Evolutionary conservation across 2,797 vertebrate genomes (phyloP), one percentile per base, ranked within the genome.

Genomic region (Salarias fasciatus): DNA sequence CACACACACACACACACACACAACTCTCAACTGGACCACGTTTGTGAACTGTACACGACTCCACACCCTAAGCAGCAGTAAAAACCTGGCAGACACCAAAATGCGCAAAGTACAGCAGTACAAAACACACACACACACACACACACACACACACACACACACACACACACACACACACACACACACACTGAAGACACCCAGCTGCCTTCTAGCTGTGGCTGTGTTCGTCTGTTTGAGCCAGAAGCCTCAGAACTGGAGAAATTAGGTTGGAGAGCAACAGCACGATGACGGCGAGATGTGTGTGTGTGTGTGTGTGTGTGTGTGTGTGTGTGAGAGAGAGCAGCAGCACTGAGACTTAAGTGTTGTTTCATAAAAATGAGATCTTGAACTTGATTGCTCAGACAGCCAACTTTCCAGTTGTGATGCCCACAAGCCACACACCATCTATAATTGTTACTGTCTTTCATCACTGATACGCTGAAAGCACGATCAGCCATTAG

Each of bases 1-100:
- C 38, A 73, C 75, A 66, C 71, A 72, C 75, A 66, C 71, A 72
- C 62, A 47, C 68, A 65, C 49, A 53, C 61, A 76, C 63, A 79
- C 74, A 57, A 69, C 54, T 41, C 55, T 66, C 52, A 53, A 40
- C 29, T 81, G 71, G 80, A 74, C 55, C 45, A 56, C 3, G 28
- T 79, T 77, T 24, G 8, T 81, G 72, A 87, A 87, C 82, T 80
- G 45, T 76, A 52, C 68, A 64, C 58, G 58, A 84, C 84, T 89
- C 79, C 69, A 69, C 78, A 65, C 55, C 62, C 58, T 24, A 57
- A 75, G 60, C 35, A 62, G 65, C 59, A 55, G 47, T 55, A 51
- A 80, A 82, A 77, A 43, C 11, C 58, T 71, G 71, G 82, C 65
- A 75, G 60, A 60, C 50, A 74, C 61, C 47, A 60, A 66, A 71